Evolutionary conservation across 2,113 vertebrate species (phyloP).

Genomic region (Cebus imitator): DNA sequence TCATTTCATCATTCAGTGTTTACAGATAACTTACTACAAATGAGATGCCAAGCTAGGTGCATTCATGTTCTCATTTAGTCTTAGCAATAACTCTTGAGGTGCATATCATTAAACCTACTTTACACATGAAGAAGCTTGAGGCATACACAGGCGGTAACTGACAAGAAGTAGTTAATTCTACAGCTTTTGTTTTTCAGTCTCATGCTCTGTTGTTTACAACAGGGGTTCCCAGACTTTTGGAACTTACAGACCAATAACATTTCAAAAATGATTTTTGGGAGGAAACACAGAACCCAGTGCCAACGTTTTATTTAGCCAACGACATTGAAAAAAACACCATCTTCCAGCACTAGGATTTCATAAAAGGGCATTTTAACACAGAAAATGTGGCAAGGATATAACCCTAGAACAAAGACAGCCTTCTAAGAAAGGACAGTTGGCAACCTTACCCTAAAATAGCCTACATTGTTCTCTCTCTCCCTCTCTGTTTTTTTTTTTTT

Average conservation of each 20-base stretch:
- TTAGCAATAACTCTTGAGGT: not conserved
- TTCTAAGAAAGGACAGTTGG: slow-evolving; percentile 66
- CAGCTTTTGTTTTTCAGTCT: not conserved
- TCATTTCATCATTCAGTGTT: not conserved
- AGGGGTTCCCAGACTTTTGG: slow-evolving; percentile 40
- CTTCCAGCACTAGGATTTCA: slow-evolving; percentile 62
- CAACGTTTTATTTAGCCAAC: slow-evolving; percentile 67
- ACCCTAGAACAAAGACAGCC: slow-evolving; percentile 53
- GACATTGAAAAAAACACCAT: slow-evolving; percentile 35
- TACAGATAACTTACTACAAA: not conserved
- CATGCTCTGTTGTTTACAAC: not conserved
- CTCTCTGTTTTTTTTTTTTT: too few relatives aligned
- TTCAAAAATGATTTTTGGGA: slow-evolving; percentile 59
- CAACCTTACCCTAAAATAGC: slow-evolving; percentile 43
- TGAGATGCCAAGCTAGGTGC: not conserved
- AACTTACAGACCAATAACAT: slow-evolving; percentile 30
- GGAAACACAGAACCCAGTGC: slow-evolving; percentile 47
- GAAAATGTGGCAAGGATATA: slow-evolving; percentile 45
- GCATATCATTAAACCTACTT: not conserved
- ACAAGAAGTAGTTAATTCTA: not conserved
- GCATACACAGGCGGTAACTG: not conserved
- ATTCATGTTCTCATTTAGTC: not conserved
- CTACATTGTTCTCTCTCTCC: not conserved
- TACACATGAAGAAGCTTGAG: not conserved
- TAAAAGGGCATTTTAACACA: slow-evolving; percentile 61